Evolutionary conservation across 1,140 invertebrate genomes (phyloP), one percentile per base, ranked within the genome.

Genomic region (Drosophila ohnishii): DNA sequence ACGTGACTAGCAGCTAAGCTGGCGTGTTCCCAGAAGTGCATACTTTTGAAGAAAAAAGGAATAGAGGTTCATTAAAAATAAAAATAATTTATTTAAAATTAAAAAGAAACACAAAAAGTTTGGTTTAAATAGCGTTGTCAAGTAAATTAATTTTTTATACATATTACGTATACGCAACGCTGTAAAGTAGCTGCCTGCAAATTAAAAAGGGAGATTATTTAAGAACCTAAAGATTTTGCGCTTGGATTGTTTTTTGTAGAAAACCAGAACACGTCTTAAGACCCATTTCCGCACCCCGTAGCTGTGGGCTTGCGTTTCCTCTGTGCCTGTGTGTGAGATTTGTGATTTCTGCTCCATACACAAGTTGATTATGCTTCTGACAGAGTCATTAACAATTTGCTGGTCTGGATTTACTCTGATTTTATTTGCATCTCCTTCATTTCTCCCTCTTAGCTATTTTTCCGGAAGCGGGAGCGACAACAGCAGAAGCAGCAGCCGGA

Each of bases 381-480:
- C 75, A 77, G 74, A 63, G 58, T 77, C 75, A 77, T 77, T 77
- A 77, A 58, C 74, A 77, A 70, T 77, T 70, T 77, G 65, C 37
- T 35, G 44, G 51, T 61, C 58, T 53, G 51, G 51, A 77, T 77
- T 77, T 77, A 42, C 75, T 56, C 58, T 55, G 74, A 77, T 77
- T 77, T 77, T 59, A 66, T 75, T 58, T 67, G 48, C 56, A 76
- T 59, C 53, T 44, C 48, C 42, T 45, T 51, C 60, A 10, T 40
- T 62, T 19, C 51, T 39, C 34, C n/a, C 25, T 53, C 14, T 28
- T 13, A 70, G 37, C 53, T 51, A 25, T 64, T 55, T 51, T 53
- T 19, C 22, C 73, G 71, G 67, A 40, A 45, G 30, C 51, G 13
- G 28, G n/a, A 48, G 65, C 25, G 51, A 19, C 57, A 48, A 48